Evolutionary conservation across 2,113 vertebrate genomes (phyloP).

Genomic region (Barbus barbus): DNA sequence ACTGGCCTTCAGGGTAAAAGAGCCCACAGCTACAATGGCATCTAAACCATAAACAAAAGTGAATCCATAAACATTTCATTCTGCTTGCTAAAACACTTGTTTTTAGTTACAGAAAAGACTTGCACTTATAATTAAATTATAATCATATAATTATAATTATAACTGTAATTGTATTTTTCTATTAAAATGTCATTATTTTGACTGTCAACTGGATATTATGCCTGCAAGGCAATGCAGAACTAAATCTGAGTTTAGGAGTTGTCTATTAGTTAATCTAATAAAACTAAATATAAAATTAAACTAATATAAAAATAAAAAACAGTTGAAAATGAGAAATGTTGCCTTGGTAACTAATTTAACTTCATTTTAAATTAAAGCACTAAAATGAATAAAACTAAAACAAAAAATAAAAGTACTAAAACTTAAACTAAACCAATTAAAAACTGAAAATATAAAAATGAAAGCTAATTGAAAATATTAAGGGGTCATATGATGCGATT

Average conservation of each 20-base stretch:
- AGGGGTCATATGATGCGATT: no score
- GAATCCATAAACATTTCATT: not conserved
- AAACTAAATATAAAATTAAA: not conserved
- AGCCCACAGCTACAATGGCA: conserved; percentile 93
- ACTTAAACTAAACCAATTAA: not conserved
- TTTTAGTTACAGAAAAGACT: not conserved
- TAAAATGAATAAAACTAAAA: no score
- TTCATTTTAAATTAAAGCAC: no score
- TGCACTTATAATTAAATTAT: not conserved
- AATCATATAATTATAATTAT: not conserved
- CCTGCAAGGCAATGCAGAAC: no score
- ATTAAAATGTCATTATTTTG: not conserved
- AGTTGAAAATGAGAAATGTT: no score
- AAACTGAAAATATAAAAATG: not conserved
- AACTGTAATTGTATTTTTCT: not conserved
- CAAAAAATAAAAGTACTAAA: not conserved
- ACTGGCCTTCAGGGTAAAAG: conserved; percentile 94
- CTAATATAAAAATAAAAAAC: no score
- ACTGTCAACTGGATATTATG: not conserved
- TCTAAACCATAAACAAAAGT: conserved; percentile 73
- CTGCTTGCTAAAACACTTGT: not conserved
- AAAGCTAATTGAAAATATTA: not conserved
- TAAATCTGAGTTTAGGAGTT: no score
- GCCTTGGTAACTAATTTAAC: no score
- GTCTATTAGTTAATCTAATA: no score